Evolutionary conservation across 2,113 vertebrate genomes (phyloP).

Genomic region (Tetrax tetrax): DNA sequence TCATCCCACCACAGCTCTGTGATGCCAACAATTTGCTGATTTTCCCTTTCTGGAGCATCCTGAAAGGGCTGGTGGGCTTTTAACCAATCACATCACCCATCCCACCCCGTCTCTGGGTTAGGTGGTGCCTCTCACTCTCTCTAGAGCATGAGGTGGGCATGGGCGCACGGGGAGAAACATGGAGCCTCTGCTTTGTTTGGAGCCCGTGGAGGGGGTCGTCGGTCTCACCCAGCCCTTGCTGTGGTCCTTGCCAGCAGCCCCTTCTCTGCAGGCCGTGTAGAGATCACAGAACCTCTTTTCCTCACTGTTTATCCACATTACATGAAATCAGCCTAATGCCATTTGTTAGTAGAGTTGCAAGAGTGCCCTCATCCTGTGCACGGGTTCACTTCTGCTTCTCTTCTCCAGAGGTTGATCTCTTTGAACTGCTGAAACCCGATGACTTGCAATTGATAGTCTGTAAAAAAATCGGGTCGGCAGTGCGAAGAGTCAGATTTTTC

Average conservation of each 20-base stretch:
- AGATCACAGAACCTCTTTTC: not conserved
- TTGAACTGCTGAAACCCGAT: conserved; percentile 49
- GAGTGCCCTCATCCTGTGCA: not conserved
- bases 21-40: no score
- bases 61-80: not conserved
- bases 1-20: no score
- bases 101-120: not conserved
- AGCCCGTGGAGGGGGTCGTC: not conserved
- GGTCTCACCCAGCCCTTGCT: not conserved
- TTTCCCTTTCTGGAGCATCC: not conserved
- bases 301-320: conserved; percentile 9
- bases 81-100: not conserved
- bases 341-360: not conserved
- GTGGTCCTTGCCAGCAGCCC: not conserved
- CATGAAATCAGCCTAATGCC: not conserved
- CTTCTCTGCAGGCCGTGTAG: not conserved
- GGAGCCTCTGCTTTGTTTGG: not conserved
- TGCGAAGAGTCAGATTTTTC: conserved; percentile 60
- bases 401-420: conserved; percentile 41
- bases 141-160: not conserved
- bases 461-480: conserved; percentile 61
- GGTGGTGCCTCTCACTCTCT: not conserved
- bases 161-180: not conserved
- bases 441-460: conserved; percentile 64
- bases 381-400: conserved; percentile 10